These are phyloP conservation scores for Microctonus brassicae DNA, from an alignment of 2,888 invertebrate genomes.

Conservation along the genomic window DNA sequence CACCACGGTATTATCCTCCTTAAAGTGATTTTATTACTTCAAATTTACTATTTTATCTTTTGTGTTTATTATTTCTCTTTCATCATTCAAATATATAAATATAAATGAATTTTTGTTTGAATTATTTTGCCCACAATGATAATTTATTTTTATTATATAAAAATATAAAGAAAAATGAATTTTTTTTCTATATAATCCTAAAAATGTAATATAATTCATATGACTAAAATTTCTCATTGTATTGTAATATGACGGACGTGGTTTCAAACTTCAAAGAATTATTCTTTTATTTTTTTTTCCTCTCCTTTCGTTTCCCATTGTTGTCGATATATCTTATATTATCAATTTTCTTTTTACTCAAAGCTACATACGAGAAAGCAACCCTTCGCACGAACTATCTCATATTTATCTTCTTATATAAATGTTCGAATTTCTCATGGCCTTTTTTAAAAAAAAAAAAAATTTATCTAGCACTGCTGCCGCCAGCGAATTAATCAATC, in stretches of 20 bases:
- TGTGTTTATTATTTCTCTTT: not conserved
- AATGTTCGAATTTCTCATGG: not conserved
- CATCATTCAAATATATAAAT: not conserved
- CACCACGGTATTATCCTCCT: not conserved
- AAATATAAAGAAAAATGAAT: not conserved
- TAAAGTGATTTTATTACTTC: not conserved
- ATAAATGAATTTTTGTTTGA: not conserved
- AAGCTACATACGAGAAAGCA: not conserved
- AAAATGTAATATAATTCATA: not conserved
- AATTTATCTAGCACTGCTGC: slow-evolving; percentile 11
- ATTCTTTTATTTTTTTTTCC: slow-evolving; percentile 5
- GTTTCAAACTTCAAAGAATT: slow-evolving; percentile 21
- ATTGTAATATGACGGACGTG: not conserved
- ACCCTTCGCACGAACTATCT: slow-evolving; percentile 17
- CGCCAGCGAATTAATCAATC: slow-evolving; percentile 51
- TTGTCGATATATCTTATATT: slow-evolving; percentile 1
- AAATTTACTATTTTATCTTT: not conserved
- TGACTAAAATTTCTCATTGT: not conserved
- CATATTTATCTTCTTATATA: slow-evolving; percentile 18
- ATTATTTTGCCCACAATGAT: not conserved
- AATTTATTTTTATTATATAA: not conserved
- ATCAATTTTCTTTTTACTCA: not conserved
- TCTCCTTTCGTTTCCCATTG: not conserved
- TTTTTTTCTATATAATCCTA: not conserved
- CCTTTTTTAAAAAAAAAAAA: slow-evolving; percentile 30